Evolutionary conservation across 2,797 vertebrate genomes (phyloP).

Genomic region (Alectoris magna): DNA sequence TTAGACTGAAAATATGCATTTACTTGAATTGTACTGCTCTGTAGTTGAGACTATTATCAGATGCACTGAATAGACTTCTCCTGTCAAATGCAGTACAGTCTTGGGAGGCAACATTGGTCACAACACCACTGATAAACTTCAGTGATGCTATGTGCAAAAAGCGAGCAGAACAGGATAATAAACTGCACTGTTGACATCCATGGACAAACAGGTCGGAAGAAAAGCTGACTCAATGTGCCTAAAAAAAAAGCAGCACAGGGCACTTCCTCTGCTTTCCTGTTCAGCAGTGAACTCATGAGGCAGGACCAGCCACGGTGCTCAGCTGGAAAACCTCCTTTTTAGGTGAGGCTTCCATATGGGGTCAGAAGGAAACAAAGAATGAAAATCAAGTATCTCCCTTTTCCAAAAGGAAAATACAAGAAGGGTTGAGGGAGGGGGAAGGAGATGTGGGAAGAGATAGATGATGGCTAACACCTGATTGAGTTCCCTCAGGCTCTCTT

Average conservation of each 20-base stretch:
- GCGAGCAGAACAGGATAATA: background rate
- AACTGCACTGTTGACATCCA: background rate
- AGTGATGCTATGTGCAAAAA: background rate
- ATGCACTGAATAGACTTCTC: background rate
- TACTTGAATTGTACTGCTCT: background rate
- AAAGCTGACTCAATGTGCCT: background rate
- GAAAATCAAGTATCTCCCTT: background rate
- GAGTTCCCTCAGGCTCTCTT: conserved; percentile 32
- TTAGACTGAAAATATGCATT: background rate
- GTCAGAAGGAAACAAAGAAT: background rate
- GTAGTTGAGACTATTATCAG: background rate
- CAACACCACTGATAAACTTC: background rate
- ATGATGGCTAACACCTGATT: conserved; percentile 25
- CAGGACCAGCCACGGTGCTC: accelerated
- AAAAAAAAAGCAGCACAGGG: background rate
- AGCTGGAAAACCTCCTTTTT: background rate
- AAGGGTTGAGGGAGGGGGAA: accelerated
- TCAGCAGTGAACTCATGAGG: background rate
- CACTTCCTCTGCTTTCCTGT: background rate
- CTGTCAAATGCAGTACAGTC: background rate
- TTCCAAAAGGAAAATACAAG: conserved; percentile 11
- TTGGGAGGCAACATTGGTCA: background rate
- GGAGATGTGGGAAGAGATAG: background rate
- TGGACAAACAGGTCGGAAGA: background rate
- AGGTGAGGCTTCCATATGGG: background rate